Percentiles rank a stretch among this genome's conserved stretches.
Conservation (phyloP, 2,113 vertebrate genomes). For the Calyptomena viridis region DNA sequence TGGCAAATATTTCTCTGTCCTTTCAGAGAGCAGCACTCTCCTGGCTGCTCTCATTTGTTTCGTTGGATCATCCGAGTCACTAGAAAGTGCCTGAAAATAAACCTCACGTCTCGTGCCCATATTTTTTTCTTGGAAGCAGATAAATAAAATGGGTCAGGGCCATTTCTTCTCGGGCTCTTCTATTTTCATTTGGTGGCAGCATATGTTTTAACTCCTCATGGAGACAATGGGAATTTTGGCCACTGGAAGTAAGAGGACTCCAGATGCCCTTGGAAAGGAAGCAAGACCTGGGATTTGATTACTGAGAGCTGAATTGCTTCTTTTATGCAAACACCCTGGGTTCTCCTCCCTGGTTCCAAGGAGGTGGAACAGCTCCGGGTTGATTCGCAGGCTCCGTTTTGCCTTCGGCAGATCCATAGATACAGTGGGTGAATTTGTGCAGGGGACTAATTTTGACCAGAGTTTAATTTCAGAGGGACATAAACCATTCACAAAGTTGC, state of each 20-base stretch:
- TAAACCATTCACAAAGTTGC: constrained; percentile 26
- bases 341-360: constrained; percentile 6
- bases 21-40: not conserved
- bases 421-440: not conserved
- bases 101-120: not conserved
- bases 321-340: not conserved
- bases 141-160: not conserved
- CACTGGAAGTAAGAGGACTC: not conserved
- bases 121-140: constrained; percentile 2
- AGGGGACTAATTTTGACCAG: not conserved
- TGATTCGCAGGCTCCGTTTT: not conserved
- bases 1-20: constrained; percentile 6
- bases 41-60: constrained; percentile 1
- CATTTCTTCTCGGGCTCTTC: not conserved
- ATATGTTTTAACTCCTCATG: not conserved
- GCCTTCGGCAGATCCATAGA: not conserved
- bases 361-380: not conserved
- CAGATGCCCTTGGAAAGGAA: not conserved
- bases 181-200: not conserved
- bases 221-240: constrained; percentile 15
- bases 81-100: not conserved
- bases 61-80: not conserved
- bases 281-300: not conserved
- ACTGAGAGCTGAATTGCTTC: not conserved
- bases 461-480: constrained; percentile 25